These are phyloP conservation scores for Aphelinus atriplicis DNA, from an alignment of 1,140 invertebrate species.

Conservation along the genomic window DNA sequence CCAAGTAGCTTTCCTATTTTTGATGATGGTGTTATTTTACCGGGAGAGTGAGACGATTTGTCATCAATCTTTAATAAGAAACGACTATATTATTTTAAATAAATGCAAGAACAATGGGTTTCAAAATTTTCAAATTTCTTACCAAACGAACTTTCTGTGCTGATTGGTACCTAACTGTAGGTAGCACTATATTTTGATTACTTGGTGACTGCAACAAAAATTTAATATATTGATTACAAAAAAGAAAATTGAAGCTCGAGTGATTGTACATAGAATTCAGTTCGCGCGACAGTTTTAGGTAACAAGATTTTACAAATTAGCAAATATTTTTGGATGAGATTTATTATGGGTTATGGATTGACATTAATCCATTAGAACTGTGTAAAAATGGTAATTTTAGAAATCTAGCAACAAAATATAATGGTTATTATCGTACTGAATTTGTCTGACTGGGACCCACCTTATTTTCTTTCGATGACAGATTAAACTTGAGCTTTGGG, in stretches of 20 bases:
- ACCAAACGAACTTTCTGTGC: constrained; percentile 28
- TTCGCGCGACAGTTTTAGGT: too few relatives aligned
- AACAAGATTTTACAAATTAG: too few relatives aligned
- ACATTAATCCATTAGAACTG: background rate
- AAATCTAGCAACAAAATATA: too few relatives aligned
- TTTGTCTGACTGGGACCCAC: background rate
- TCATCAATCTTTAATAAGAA: constrained; percentile 26
- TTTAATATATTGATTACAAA: background rate
- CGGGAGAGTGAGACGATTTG: constrained; percentile 7
- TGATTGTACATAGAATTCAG: too few relatives aligned
- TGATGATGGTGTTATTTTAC: constrained; percentile 20
- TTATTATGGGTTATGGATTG: too few relatives aligned
- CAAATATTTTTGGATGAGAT: too few relatives aligned
- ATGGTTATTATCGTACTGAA: too few relatives aligned
- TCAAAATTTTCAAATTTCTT: constrained; percentile 10
- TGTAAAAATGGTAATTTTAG: background rate
- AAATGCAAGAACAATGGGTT: background rate
- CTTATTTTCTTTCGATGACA: constrained; percentile 31
- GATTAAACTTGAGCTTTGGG: constrained; percentile 21
- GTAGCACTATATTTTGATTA: constrained; percentile 21
- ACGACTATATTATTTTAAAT: background rate
- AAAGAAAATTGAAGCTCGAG: background rate
- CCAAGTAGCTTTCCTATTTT: constrained; percentile 30
- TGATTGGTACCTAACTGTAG: constrained; percentile 27
- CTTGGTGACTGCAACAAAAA: too few relatives aligned